Evolutionary conservation across 1,140 invertebrate genomes (phyloP), one percentile per base, ranked within the genome.

Genomic region (Spodoptera frugiperda): DNA sequence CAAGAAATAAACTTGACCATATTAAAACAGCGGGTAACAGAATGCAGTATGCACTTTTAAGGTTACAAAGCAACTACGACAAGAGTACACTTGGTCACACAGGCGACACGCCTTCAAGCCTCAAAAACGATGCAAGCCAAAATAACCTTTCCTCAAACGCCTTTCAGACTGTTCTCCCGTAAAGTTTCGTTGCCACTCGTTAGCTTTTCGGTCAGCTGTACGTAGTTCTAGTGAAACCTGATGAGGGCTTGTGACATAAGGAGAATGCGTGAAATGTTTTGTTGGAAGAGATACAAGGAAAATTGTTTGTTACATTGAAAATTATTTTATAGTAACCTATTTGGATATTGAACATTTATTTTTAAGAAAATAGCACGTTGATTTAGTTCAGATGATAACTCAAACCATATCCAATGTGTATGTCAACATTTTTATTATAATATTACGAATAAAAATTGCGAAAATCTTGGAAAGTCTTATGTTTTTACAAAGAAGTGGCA

Each of bases 41-140:
- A 91, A 91, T 90, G 88, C 85, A 73, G 88, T 89, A 88, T 92
- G 90, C 87, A 89, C 90, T 90, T 91, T 90, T 91, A 92, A 89
- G 90, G 90, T 78, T 91, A 74, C 85, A 73, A 68, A 78, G 82
- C 77, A 82, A 81, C 82, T 78, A 83, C 82, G 78, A 87, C 54
- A 30, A 55, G 30, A 55, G 48, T 44, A 71, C 49, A 33, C 71
- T 73, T 70, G 63, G 67, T 57, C 61, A 78, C 71, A 70, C 53
- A 68, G 77, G 67, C 71, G 55, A 59, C 76, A 72, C 57, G 76
- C 63, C 63, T 67, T 49, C 17, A 49, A 25, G 76, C 63, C 63
- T 67, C 21, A 11, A 25, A 25, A 67, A 46, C 44, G 21, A 11
- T 49, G 63, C 63, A 67, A 44, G 63, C 39, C 39, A 17, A 67